Evolutionary conservation across 1,140 invertebrate species (phyloP).

Genomic region (Ostrea denselamellosa): DNA sequence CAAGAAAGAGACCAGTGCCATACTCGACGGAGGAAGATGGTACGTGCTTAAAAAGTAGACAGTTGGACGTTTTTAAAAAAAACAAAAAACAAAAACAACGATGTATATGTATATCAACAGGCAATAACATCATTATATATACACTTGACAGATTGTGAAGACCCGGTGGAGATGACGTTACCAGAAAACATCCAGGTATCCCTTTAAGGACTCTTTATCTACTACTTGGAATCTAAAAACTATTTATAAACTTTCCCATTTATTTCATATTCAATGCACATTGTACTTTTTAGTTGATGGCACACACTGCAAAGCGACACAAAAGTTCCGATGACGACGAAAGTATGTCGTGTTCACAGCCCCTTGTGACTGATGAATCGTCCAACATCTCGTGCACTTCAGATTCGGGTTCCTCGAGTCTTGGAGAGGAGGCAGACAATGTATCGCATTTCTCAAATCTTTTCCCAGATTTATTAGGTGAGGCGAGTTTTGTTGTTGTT

Average conservation of each 20-base stretch:
- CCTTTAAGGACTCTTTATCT: background rate
- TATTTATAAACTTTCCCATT: too few species aligned
- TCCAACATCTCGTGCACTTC: background rate
- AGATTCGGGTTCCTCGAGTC: background rate
- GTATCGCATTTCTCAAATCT: background rate
- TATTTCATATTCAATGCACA: background rate
- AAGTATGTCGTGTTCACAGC: constrained; percentile 12
- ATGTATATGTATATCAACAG: background rate
- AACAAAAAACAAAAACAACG: too few species aligned
- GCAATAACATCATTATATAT: background rate
- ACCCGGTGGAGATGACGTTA: background rate
- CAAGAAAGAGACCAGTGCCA: background rate
- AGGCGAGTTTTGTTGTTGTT: background rate
- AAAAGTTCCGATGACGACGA: background rate
- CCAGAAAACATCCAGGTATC: background rate
- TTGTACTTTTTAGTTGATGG: background rate
- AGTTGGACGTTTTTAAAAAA: background rate
- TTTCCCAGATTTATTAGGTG: background rate
- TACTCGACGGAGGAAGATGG: background rate
- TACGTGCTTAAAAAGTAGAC: background rate
- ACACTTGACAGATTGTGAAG: background rate
- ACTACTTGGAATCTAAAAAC: too few species aligned
- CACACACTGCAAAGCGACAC: background rate
- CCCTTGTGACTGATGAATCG: background rate
- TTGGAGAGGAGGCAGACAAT: background rate